phyloP scores from a whole-genome alignment of 2,113 vertebrate genomes.

The Vulpes vulpes region DNA sequence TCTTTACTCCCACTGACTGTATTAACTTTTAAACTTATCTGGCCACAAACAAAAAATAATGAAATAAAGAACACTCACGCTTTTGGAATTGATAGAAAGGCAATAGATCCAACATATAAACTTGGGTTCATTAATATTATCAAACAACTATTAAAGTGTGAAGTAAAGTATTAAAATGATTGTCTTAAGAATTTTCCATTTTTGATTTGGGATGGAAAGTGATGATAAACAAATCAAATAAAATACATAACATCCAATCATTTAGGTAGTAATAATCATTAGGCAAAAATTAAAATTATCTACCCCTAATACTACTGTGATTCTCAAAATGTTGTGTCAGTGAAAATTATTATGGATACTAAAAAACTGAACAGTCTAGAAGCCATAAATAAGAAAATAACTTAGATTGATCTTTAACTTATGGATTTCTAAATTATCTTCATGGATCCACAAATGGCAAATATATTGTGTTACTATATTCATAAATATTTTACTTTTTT shows the following conservation, averaged over 20 bases:
- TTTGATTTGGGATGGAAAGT: background rate
- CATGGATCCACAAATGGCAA: background rate
- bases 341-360: slow-evolving; percentile 38
- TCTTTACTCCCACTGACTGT: background rate
- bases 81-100: background rate
- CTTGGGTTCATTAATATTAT: background rate
- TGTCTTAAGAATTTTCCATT: background rate
- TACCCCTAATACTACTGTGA: background rate
- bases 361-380: background rate
- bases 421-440: background rate
- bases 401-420: background rate
- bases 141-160: background rate
- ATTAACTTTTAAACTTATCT: background rate
- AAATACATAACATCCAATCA: background rate
- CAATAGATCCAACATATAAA: background rate
- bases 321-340: background rate
- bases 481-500: background rate
- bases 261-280: background rate
- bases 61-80: no score
- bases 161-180: background rate
- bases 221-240: slow-evolving; percentile 18
- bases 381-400: background rate
- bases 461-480: background rate
- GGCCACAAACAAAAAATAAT: background rate
- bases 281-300: slow-evolving; percentile 33